Evolutionary conservation across 2,113 vertebrate genomes (phyloP).

Genomic region (Anoplopoma fimbria): DNA sequence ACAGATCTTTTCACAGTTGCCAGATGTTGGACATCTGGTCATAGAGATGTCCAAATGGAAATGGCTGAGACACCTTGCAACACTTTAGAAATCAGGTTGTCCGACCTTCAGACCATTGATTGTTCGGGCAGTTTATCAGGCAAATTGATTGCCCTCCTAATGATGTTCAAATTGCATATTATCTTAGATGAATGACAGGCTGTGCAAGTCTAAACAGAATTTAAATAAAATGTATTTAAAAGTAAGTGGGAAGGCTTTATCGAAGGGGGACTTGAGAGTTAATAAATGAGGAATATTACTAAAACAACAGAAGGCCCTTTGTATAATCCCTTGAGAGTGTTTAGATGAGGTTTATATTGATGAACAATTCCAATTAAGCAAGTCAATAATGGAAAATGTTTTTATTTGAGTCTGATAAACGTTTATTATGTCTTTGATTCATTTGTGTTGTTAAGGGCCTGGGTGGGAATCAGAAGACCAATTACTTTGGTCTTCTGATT

Average conservation of each 20-base stretch:
- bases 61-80: neutral
- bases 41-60: neutral
- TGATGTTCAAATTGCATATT: neutral
- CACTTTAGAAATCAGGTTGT: neutral
- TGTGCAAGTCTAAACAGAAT: neutral
- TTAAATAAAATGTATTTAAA: neutral
- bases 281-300: neutral
- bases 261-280: neutral
- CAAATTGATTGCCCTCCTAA: neutral
- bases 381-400: neutral
- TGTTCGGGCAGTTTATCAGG: neutral
- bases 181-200: neutral
- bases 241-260: neutral
- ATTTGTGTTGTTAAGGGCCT: neutral
- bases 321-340: neutral
- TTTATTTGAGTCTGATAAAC: constrained; percentile 3
- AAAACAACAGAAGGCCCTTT: neutral
- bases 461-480: neutral
- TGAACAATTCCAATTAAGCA: neutral
- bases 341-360: neutral
- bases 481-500: neutral
- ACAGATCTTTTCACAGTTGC: neutral
- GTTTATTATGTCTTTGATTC: constrained; percentile 9
- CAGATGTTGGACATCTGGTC: neutral
- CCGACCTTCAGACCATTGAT: neutral